These are phyloP conservation scores for Oncorhynchus masou DNA, from an alignment of 2,113 vertebrate species.

Conservation along the genomic window DNA sequence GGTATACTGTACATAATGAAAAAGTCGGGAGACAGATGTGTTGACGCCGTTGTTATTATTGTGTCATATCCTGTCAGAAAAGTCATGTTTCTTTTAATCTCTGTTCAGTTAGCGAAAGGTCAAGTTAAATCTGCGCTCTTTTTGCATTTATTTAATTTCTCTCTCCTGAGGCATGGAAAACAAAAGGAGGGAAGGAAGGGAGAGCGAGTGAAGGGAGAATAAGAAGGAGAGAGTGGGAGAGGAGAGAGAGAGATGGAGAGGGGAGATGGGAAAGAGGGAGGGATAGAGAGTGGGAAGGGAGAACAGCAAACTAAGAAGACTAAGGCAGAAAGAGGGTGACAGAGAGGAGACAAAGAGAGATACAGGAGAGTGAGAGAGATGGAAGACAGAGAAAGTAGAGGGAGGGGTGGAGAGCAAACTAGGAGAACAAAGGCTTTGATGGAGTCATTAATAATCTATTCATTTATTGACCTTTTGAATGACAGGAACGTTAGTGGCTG, in stretches of 20 bases:
- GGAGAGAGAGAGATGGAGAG: not conserved
- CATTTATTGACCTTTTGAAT: too few relatives aligned
- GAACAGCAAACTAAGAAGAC: too few relatives aligned
- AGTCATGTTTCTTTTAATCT: not conserved
- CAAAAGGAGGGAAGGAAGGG: not conserved
- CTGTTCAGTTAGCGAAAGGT: not conserved
- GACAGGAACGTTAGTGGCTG: too few relatives aligned
- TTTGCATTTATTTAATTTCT: not conserved
- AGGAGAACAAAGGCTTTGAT: too few relatives aligned
- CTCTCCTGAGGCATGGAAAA: not conserved
- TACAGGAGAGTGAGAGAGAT: too few relatives aligned
- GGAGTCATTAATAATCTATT: too few relatives aligned
- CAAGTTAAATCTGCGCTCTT: not conserved
- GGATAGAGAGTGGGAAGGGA: not conserved
- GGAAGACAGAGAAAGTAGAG: too few relatives aligned
- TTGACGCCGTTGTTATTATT: not conserved
- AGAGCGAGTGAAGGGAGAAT: not conserved
- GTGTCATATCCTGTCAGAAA: not conserved
- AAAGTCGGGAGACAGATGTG: not conserved
- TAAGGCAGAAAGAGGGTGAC: too few relatives aligned
- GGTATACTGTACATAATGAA: not conserved
- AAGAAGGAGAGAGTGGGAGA: not conserved
- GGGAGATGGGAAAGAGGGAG: not conserved
- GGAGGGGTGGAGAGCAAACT: too few relatives aligned
- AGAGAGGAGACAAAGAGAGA: too few relatives aligned